Evolutionary conservation across 2,888 invertebrate species (phyloP), one percentile per base, ranked within the genome.

Genomic region (Mylabris sibirica): DNA sequence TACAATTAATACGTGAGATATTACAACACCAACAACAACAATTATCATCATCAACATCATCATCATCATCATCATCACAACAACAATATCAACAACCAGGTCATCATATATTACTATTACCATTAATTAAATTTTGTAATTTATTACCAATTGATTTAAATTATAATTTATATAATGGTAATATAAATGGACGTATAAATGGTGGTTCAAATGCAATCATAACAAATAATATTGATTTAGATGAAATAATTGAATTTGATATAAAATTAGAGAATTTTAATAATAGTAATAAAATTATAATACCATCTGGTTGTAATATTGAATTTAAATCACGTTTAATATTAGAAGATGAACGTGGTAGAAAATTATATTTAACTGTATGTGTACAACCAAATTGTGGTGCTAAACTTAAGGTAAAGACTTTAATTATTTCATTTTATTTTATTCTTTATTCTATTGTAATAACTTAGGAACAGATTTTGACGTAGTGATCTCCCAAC

Each of bases 111-210:
- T 90, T 91, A 2, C 86, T 99, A 60, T 86, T 95, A 75, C 94
- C 98, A 30, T 95, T 96, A 0, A 87, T 99, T 20, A 89, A 93
- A 17, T 83, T 98, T 3, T 91, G 92, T 73, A 99, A 98, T 88
- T 88, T 98, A 70, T 88, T 99, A 64, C 98, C 98, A 0, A 88
- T 92, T 74, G 95, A 95, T 84, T 82, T 95, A 69, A 86, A 89
- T 65, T 94, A 89, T 79, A 89, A 89, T 30, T 30, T 79, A n/a
- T n/a, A n/a, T n/a, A 85, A 88, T 49, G 85, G 86, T 14, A 84
- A 83, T 1, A 80, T 79, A 60, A 75, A 72, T 64, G 81, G 82
- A 14, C 75, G 79, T 17, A 44, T 44, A 17, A 44, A 44, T 44
- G 44, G 44, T n/a, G 86, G 80, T 81, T 85, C 66, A 72, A 78